Evolutionary conservation across 2,113 vertebrate species (phyloP).

Genomic region (Mastomys coucha): DNA sequence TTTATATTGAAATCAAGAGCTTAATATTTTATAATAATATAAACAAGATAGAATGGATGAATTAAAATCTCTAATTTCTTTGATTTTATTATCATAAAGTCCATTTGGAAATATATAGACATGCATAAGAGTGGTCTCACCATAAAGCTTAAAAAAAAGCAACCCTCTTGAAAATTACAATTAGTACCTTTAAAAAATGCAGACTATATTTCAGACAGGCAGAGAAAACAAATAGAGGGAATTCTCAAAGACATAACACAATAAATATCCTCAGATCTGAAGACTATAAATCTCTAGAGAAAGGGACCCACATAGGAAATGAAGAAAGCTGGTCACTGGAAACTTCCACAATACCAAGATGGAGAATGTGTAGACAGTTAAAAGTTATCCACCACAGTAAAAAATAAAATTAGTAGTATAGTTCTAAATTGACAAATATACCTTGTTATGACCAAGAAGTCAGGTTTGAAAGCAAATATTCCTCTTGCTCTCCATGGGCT

Average conservation of each 20-base stretch:
- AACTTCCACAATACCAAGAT: background rate
- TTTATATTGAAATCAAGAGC: conserved; percentile 20
- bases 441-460: background rate
- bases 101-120: background rate
- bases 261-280: conserved; percentile 20
- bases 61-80: conserved; percentile 31
- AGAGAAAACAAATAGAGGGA: background rate
- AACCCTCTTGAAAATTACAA: background rate
- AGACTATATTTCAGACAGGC: background rate
- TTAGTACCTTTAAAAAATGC: conserved; percentile 13
- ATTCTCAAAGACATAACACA: conserved; percentile 21
- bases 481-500: background rate
- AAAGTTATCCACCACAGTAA: conserved; percentile 15
- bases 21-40: background rate
- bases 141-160: background rate
- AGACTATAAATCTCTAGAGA: background rate
- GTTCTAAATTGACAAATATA: background rate
- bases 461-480: background rate
- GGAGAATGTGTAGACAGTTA: background rate
- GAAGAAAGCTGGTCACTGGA: background rate
- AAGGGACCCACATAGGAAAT: background rate
- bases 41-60: background rate
- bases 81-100: background rate
- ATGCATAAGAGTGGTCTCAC: background rate
- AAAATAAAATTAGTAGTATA: background rate